A percentile compares a stretch with the other conserved stretches of the same genome.
Evolutionary conservation across 2,888 invertebrate genomes (phyloP).

Genomic region (Oxyscelio sp.): DNA sequence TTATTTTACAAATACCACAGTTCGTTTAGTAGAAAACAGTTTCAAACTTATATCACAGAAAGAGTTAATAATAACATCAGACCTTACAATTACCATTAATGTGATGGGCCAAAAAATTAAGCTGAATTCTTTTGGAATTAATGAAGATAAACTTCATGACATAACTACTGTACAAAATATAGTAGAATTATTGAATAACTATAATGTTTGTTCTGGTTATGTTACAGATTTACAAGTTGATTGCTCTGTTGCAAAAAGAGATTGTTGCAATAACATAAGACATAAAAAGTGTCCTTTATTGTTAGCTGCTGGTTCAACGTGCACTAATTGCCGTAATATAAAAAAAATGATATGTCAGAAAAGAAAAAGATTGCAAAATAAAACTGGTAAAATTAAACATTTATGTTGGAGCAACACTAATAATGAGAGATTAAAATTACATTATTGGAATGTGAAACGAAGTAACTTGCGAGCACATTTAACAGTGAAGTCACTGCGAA

Average conservation of each 20-base stretch:
- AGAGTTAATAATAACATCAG: background rate
- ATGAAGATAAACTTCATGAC: background rate
- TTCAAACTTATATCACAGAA: background rate
- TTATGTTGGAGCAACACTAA: background rate
- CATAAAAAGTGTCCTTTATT: constrained; percentile 8
- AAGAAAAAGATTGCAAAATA: background rate
- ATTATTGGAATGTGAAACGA: background rate
- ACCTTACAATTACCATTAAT: background rate
- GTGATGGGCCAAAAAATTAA: background rate
- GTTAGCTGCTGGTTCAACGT: background rate
- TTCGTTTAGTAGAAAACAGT: background rate
- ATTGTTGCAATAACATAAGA: constrained; percentile 9
- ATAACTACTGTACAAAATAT: background rate
- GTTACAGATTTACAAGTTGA: constrained; percentile 5
- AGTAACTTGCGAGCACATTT: background rate
- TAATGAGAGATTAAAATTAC: background rate
- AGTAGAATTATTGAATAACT: background rate
- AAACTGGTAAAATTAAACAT: background rate
- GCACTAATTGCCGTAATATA: constrained; percentile 2
- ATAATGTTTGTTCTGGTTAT: constrained; percentile 18
- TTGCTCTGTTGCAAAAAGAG: constrained; percentile 1
- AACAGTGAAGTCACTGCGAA: background rate
- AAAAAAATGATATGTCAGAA: background rate
- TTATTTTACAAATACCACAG: background rate
- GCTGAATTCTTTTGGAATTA: background rate